Base-by-base conservation (phyloP, 2,888 invertebrate species). In the Lepeophtheirus nordmannii region DNA sequence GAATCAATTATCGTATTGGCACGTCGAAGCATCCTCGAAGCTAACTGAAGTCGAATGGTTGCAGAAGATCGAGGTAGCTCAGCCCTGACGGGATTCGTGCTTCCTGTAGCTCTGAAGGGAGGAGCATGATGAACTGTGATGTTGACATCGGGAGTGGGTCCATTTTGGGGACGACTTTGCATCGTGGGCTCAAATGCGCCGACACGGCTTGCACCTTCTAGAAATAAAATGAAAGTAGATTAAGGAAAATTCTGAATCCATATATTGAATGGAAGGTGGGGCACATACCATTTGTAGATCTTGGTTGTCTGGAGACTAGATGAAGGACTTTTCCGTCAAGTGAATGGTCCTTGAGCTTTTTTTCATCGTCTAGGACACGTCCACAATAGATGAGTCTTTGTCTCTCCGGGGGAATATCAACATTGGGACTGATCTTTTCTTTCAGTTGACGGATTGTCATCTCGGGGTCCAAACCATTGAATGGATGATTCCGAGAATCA, bases 301-400 rank as follows among this genome's bases (percentile, higher is more conserved):
- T 46, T 0, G 92, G 92, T 7, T 88, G 83, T 37, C 89, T 81
- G 75, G 90, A 86, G 20, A 93, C 93, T 74, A 94, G 81, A 75
- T 94, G 94, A 65, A 94, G 83, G 40, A 91, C 91, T 78, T 92
- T 93, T 1, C 89, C 91, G 74, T 89, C 80, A 30, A 93, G 86
- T 79, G 87, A 92, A 77, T 87, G 90, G 74, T 92, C 89, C 69
- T 82, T 82, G 37, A 96, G 80, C 73, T 83, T 85, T 71, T 85
- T 86, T 14, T 87, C 89, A 79, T 96, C 89, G 73, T 87, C 86
- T 63, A 96, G 78, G 37, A 94, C 91, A 75, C 89, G 81, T n/a
- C 96, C 96, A 74, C 89, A 89, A 75, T 89, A 94, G 71, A 96
- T 96, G 53, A 96, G 82, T 67, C 94, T 82, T 75, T 94, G 94